These are phyloP conservation scores for Eubasilissa regina DNA, from an alignment of 1,140 invertebrate genomes.

Conservation along the genomic window DNA sequence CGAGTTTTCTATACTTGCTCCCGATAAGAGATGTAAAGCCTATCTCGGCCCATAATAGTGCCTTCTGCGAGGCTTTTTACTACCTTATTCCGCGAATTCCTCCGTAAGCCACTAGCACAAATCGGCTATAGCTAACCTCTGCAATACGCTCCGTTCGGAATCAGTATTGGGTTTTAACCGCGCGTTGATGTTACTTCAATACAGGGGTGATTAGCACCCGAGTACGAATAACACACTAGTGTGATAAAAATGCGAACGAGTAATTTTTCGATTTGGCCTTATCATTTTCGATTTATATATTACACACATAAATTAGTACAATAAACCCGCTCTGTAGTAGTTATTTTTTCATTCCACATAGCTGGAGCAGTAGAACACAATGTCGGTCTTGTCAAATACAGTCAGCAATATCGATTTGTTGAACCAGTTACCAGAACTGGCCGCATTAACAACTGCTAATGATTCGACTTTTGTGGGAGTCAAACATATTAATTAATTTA, in stretches of 20 bases:
- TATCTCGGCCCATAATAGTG: constrained; percentile 23
- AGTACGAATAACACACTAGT: not conserved
- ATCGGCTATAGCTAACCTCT: constrained; percentile 11
- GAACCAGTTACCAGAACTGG: constrained; percentile 18
- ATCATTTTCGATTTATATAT: constrained; percentile 29
- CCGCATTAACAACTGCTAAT: constrained; percentile 30
- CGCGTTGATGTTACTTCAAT: constrained; percentile 26
- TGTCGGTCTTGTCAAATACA: constrained; percentile 32
- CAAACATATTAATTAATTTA: not conserved
- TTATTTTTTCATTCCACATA: too few relatives aligned
- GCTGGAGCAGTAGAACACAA: not conserved
- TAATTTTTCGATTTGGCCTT: constrained; percentile 20
- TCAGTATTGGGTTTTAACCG: constrained; percentile 28
- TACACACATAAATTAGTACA: constrained; percentile 3
- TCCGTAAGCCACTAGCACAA: constrained; percentile 4
- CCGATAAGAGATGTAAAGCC: constrained; percentile 16
- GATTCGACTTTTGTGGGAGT: constrained; percentile 27
- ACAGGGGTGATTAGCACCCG: not conserved
- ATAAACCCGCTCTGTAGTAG: too few relatives aligned
- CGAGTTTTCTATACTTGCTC: constrained; percentile 4
- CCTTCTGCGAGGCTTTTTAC: constrained; percentile 26
- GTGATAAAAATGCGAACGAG: not conserved
- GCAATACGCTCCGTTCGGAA: not conserved
- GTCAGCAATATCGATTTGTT: constrained; percentile 21
- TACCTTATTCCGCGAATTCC: constrained; percentile 39